Evolutionary conservation across 1,140 invertebrate species (phyloP), one percentile per base, ranked within the genome.

Genomic region (Trichonephila clavata): DNA sequence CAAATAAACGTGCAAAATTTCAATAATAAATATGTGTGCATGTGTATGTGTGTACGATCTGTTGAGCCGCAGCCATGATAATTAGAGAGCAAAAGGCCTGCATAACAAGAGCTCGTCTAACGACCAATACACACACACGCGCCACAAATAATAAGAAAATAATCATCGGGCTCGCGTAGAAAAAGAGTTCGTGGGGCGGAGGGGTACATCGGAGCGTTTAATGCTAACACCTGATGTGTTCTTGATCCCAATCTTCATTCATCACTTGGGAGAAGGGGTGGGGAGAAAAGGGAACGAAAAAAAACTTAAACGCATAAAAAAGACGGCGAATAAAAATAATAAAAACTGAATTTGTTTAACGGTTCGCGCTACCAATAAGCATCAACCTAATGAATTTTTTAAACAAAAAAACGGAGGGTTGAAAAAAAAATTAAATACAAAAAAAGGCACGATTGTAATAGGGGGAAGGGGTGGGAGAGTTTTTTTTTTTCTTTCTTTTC

Each of bases 211-310:
- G 81, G 61, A 92, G 80, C 90, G 90, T 92, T 92, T 92, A 92
- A 92, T 92, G 90, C 90, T 50, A 86, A 92, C 91, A 92, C 91
- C 91, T 92, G 91, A 92, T 86, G 91, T 83, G 84, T 86, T 92
- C 27, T 83, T 92, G 91, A 92, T 92, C 91, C 83, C 43, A 86
- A 92, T 86, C 91, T 92, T 50, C 81, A 92, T 92, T 92, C 91
- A 92, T 92, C 91, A 92, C 91, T 92, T 18, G 43, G 59, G 50
- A 59, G 27, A n/a, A 10, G n/a, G 39, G 57, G 60, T 61, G 81
- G 68, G 68, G 16, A 89, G 71, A 90, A 77, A 61, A 71, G 13
- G 14, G 65, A 43, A 32, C 63, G 27, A 4, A 43, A 83, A 91
- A 83, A 91, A 90, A 61, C 7, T 10, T 32, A 24, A 83, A 77